Evolutionary conservation across 2,888 invertebrate species (phyloP).

Genomic region (Megamerina dolium): DNA sequence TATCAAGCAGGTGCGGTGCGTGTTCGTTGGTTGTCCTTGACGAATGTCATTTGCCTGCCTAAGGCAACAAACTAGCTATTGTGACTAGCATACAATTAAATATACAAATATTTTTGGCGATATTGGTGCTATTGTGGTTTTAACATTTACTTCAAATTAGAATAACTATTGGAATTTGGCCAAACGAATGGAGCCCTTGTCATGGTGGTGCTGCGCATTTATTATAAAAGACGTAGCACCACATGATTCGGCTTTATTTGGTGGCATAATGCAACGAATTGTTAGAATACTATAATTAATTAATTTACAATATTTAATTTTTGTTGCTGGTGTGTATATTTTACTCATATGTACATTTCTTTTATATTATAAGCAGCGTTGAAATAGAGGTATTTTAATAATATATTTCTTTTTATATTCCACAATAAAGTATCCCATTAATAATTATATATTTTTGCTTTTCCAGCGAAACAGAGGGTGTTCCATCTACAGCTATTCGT

Average conservation of each 20-base stretch:
- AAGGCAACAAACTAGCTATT: not conserved
- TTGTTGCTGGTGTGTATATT: not conserved
- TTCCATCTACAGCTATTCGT: conserved; percentile 93
- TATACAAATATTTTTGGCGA: no score
- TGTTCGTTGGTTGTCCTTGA: conserved; percentile 33
- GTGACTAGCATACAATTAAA: no score
- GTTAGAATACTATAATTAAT: not conserved
- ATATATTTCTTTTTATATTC: no score
- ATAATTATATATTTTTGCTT: no score
- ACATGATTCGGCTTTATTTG: conserved; percentile 65
- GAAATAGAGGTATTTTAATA: no score
- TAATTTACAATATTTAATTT: not conserved
- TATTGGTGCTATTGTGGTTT: no score
- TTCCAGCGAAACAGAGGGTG: conserved; percentile 86
- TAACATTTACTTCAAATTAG: no score
- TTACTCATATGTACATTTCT: not conserved
- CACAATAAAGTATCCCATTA: no score
- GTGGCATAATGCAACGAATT: conserved; percentile 18
- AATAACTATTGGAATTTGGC: no score
- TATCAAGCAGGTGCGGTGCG: conserved; percentile 2
- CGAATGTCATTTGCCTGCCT: conserved; percentile 38
- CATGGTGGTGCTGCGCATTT: conserved; percentile 54
- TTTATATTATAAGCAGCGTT: no score
- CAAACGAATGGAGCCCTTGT: conserved; percentile 54
- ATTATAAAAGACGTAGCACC: conserved; percentile 58